Evolutionary conservation across 2,113 vertebrate genomes (phyloP).

Genomic region (Paradisaea rubra): DNA sequence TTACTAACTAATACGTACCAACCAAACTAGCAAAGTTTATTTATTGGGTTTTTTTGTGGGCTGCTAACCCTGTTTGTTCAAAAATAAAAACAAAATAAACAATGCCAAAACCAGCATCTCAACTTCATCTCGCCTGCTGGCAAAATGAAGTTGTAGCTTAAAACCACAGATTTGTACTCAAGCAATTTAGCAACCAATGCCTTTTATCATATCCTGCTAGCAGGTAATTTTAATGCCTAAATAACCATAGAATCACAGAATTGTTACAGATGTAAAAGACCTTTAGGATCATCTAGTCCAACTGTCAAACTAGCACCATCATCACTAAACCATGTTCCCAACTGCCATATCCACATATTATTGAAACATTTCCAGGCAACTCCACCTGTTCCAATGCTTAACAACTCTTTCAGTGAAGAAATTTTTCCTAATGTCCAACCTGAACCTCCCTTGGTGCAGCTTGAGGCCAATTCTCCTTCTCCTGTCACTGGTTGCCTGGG

Average conservation of each 20-base stretch:
- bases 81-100: background rate
- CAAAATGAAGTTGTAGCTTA: background rate
- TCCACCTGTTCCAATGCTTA: background rate
- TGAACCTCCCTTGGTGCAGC: background rate
- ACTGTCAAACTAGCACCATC: accelerated
- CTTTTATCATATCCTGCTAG: background rate
- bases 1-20: background rate
- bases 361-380: background rate
- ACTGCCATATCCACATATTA: background rate
- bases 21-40: background rate
- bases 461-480: background rate
- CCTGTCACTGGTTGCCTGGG: background rate
- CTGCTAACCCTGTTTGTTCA: background rate
- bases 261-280: background rate
- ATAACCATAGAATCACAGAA: background rate
- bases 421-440: background rate
- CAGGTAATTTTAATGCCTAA: background rate
- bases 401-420: background rate
- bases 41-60: background rate
- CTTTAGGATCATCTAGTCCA: background rate
- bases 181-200: background rate
- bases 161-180: background rate
- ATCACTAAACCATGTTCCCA: background rate
- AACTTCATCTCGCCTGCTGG: background rate
- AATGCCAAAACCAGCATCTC: background rate